phyloP scores from a whole-genome alignment of 2,888 invertebrate species.

The Tromatobia lineatoria region DNA sequence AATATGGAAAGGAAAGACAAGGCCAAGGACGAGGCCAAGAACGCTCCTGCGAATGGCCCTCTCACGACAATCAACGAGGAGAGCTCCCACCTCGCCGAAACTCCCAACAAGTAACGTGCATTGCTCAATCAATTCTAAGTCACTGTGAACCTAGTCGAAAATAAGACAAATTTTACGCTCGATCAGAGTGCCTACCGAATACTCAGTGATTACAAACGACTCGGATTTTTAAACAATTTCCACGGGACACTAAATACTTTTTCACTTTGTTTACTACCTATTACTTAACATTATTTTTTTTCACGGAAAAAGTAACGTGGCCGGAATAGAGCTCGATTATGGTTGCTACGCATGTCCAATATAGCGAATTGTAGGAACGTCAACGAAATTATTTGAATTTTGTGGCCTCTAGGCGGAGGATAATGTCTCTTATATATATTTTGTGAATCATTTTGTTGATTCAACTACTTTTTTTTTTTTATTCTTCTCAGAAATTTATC shows the following conservation, averaged over 20 bases:
- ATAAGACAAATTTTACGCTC: slow-evolving; percentile 14
- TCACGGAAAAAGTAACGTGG: not conserved
- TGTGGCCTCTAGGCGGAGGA: too few relatives aligned
- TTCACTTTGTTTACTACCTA: not conserved
- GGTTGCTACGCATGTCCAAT: too few relatives aligned
- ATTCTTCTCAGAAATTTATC: too few relatives aligned
- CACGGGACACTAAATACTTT: slow-evolving; percentile 18
- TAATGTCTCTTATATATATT: too few relatives aligned
- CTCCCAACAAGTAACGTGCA: slow-evolving; percentile 73
- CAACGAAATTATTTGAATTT: too few relatives aligned
- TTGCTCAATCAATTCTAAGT: slow-evolving; percentile 68
- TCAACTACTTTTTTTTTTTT: too few relatives aligned
- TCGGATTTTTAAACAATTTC: slow-evolving; percentile 28
- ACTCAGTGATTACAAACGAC: slow-evolving; percentile 22
- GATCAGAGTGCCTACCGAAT: slow-evolving; percentile 14
- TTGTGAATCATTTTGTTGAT: too few relatives aligned
- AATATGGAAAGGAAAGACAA: slow-evolving; percentile 64
- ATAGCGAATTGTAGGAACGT: too few relatives aligned
- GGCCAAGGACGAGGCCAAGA: slow-evolving; percentile 63
- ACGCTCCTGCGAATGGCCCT: slow-evolving; percentile 71
- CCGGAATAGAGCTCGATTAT: too few relatives aligned
- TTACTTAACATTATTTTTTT: not conserved
- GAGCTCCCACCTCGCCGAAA: slow-evolving; percentile 73
- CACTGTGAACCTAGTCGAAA: slow-evolving; percentile 72
- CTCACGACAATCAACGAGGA: slow-evolving; percentile 81